Base-by-base conservation (phyloP, 2,797 vertebrate species). In the Syngnathus acus region DNA sequence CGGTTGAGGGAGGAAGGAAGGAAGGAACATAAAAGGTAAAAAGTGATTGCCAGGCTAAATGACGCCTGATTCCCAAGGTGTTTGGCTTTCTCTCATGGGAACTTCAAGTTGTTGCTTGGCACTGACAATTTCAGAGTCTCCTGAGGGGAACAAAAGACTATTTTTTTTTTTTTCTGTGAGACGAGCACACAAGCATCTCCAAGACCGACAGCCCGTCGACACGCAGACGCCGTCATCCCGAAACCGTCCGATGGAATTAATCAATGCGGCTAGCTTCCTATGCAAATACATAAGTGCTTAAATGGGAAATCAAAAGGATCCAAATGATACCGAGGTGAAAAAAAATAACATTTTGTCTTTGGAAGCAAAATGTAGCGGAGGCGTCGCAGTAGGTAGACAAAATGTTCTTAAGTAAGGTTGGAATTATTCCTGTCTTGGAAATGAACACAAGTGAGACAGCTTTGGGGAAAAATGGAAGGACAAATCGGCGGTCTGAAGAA, bases 11-110 rank as follows among this genome's bases (percentile, higher is more conserved):
- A 67, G 70, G 70, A 55, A 65, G 40, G 71, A 53, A 82, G 74
- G 66, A 13, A 68, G 72, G 71, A 72, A 82, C 79, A 71, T 81
- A 16, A 53, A 51, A 40, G 37, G 50, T 9, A 39, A 50, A 84
- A 79, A 82, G 19, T 62, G 71, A 70, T 78, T 74, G 79, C 77
- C 75, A 80, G 85, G 72, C 89, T 91, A 90, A 91, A 91, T 91
- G 89, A 90, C 74, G 90, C 87, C 86, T 84, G 86, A 91, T 90
- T 92, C 89, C 90, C 89, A 85, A 82, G 90, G 88, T 90, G 88
- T 84, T 88, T 86, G 79, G 75, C 70, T 78, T 65, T 82, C 82
- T 79, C 88, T 83, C 86, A 76, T 78, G 88, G 90, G 87, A 87
- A 83, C 85, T 68, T 81, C 79, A 70, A 86, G 85, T 88, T 84